Percentiles rank a stretch among this genome's conserved stretches.
Conservation (phyloP, 2,888 invertebrate species). For the Chirona hameri region DNA sequence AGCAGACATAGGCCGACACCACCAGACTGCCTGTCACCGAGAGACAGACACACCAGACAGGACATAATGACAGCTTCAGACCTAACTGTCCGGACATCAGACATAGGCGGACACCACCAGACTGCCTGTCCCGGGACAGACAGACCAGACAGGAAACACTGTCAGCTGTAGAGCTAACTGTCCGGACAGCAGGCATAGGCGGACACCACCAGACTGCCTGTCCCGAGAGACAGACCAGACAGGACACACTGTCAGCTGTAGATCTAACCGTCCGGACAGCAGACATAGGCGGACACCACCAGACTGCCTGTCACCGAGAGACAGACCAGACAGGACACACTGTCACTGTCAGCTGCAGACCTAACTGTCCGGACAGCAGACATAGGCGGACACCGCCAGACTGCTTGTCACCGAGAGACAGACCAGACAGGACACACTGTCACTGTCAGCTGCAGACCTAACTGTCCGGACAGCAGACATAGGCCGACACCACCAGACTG, state of each 20-base stretch:
- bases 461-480: slow-evolving; percentile 92
- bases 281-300: slow-evolving; percentile 94
- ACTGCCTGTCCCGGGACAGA: not conserved
- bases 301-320: not conserved
- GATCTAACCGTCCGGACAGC: slow-evolving; percentile 91
- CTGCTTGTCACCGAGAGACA: not conserved
- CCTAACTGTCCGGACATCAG: slow-evolving; percentile 88
- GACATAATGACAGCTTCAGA: too few relatives aligned
- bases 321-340: not conserved
- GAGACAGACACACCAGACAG: too few relatives aligned
- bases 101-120: slow-evolving; percentile 91
- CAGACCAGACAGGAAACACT: not conserved
- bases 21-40: slow-evolving; percentile 52
- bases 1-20: slow-evolving; percentile 93
- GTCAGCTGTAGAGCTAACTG: not conserved
- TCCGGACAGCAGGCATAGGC: slow-evolving; percentile 94
- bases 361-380: slow-evolving; percentile 79
- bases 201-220: slow-evolving; percentile 66
- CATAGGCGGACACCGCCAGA: slow-evolving; percentile 87
- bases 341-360: not conserved
- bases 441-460: too few relatives aligned
- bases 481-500: slow-evolving; percentile 77
- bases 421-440: too few relatives aligned
- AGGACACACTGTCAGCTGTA: too few relatives aligned
- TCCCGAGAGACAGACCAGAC: too few relatives aligned